Evolutionary conservation across 2,113 vertebrate genomes (phyloP).

Genomic region (Lophochroa leadbeateri): DNA sequence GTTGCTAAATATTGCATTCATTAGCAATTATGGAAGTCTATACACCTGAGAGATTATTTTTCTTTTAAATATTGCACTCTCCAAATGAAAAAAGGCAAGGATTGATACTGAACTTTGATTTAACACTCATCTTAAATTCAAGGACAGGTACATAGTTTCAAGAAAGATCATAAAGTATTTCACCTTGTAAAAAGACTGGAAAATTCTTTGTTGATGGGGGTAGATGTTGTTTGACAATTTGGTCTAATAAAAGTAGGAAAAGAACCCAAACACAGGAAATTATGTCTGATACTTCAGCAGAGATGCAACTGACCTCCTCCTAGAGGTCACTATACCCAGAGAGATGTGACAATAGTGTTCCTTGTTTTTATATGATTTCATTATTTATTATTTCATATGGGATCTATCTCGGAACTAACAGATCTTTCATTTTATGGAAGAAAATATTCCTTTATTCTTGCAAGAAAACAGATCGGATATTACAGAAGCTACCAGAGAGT

Average conservation of each 20-base stretch:
- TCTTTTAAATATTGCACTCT: neutral
- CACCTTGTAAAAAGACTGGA: neutral
- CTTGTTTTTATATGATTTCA: neutral
- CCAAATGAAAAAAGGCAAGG: neutral
- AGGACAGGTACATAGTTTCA: neutral
- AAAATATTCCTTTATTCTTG: neutral
- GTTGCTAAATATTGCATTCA: neutral
- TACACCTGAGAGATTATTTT: neutral
- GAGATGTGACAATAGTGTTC: neutral
- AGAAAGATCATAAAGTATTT: neutral
- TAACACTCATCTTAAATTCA: neutral
- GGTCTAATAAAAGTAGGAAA: neutral
- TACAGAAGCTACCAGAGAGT: neutral
- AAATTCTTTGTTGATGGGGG: neutral
- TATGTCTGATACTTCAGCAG: neutral
- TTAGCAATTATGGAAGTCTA: neutral
- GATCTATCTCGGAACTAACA: neutral
- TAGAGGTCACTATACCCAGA: neutral
- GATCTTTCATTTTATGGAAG: neutral
- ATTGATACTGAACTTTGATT: neutral
- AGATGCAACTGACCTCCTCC: neutral
- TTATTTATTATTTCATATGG: neutral
- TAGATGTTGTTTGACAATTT: neutral
- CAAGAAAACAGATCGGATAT: neutral
- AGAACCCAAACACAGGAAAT: slow-evolving; percentile 31